phyloP scores from a whole-genome alignment of 1,140 invertebrate genomes.

The Drosophila watanabei region DNA sequence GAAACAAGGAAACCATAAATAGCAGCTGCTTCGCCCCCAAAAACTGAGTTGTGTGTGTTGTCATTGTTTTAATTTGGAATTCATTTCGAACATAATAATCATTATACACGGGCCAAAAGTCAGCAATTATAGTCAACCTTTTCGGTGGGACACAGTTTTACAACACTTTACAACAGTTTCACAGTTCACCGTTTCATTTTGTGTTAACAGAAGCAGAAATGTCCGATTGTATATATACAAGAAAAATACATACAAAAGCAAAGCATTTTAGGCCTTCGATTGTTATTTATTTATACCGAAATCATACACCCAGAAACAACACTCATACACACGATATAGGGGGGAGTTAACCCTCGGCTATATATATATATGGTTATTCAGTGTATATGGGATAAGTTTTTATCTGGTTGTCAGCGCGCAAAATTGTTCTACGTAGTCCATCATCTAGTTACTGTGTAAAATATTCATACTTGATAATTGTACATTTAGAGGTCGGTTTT shows the following conservation, averaged over 20 bases:
- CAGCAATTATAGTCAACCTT: slow-evolving; percentile 64
- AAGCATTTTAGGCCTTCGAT: slow-evolving; percentile 44
- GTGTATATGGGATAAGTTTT: slow-evolving; percentile 72
- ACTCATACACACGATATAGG: not conserved
- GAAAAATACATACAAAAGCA: slow-evolving; percentile 37
- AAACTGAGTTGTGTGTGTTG: slow-evolving; percentile 53
- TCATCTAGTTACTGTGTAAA: slow-evolving; percentile 76
- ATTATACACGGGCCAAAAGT: slow-evolving; percentile 50
- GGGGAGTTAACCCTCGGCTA: slow-evolving; percentile 20
- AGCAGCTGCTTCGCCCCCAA: slow-evolving; percentile 20
- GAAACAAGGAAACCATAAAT: slow-evolving; percentile 1
- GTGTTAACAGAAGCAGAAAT: slow-evolving; percentile 60
- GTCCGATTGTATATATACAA: slow-evolving; percentile 53
- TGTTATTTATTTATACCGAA: slow-evolving; percentile 51
- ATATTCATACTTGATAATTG: slow-evolving; percentile 73
- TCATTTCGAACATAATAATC: slow-evolving; percentile 45
- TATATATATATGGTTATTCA: slow-evolving; percentile 58
- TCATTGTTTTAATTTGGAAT: slow-evolving; percentile 65
- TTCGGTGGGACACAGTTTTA: slow-evolving; percentile 21
- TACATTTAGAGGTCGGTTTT: slow-evolving; percentile 79
- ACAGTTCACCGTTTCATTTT: slow-evolving; percentile 32
- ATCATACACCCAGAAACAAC: slow-evolving; percentile 16
- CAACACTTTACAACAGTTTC: not conserved
- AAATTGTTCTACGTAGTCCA: slow-evolving; percentile 74
- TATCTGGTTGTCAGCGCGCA: slow-evolving; percentile 74